These are phyloP conservation scores for Rhynchomys soricoides DNA, from an alignment of 2,113 vertebrate genomes.

Conservation along the genomic window DNA sequence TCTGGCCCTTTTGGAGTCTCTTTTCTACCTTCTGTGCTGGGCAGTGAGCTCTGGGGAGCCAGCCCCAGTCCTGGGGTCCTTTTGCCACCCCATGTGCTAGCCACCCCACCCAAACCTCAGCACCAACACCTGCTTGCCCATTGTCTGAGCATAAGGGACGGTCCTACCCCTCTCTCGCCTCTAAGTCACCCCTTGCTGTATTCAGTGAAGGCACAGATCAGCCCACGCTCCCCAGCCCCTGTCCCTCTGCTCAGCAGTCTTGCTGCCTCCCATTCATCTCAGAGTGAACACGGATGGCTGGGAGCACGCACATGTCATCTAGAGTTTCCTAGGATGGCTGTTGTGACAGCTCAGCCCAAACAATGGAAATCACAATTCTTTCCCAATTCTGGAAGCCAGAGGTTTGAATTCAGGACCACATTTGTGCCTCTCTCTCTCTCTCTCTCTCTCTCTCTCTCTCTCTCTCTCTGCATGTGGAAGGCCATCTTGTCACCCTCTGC, in stretches of 20 bases:
- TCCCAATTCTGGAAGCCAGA: background rate
- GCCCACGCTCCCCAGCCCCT: rapidly evolving
- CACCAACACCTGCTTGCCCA: rapidly evolving
- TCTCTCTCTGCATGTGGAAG: background rate
- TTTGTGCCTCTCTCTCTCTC: too few relatives aligned
- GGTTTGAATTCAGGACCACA: background rate
- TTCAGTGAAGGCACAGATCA: too few relatives aligned
- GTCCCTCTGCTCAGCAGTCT: too few relatives aligned
- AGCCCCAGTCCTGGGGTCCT: background rate
- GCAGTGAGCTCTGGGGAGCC: background rate
- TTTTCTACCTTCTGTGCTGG: background rate
- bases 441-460: too few relatives aligned
- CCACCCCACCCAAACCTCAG: background rate
- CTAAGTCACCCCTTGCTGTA: too few relatives aligned
- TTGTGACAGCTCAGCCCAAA: background rate
- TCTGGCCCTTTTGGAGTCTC: too few relatives aligned
- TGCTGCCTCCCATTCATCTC: rapidly evolving
- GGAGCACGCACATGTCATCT: background rate
- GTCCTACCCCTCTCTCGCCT: background rate
- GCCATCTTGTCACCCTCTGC: background rate
- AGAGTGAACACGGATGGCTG: rapidly evolving
- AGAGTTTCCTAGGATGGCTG: rapidly evolving
- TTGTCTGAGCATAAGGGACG: too few relatives aligned
- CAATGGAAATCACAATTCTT: background rate
- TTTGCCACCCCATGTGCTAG: rapidly evolving